Conservation (phyloP, 2,113 vertebrate genomes). For the Garra rufa region DNA sequence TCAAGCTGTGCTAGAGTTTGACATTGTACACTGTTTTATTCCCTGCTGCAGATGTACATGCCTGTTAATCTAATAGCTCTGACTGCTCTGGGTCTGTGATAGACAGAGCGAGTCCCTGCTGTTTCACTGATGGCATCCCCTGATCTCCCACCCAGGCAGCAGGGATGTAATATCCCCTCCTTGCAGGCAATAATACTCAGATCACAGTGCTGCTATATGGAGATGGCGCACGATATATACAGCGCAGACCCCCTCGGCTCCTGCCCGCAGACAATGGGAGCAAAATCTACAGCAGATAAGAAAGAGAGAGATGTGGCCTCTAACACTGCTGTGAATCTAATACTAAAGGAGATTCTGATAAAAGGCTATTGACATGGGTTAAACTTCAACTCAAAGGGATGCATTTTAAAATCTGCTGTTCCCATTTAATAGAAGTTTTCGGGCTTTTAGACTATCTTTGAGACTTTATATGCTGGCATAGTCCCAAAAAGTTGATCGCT, state of each 20-base stretch:
- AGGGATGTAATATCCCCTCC: slow-evolving; percentile 45
- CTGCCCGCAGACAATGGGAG: slow-evolving; percentile 30
- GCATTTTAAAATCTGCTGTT: not conserved
- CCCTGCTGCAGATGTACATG: slow-evolving; percentile 26
- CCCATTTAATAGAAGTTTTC: not conserved
- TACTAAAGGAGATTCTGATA: not conserved
- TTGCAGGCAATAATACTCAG: slow-evolving; percentile 51
- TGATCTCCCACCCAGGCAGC: slow-evolving; percentile 41
- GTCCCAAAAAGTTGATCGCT: too few relatives aligned
- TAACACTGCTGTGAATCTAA: slow-evolving; percentile 21
- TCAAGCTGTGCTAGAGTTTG: slow-evolving; percentile 31
- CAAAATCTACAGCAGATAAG: slow-evolving; percentile 24
- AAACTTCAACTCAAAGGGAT: not conserved
- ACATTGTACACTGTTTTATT: slow-evolving; percentile 41
- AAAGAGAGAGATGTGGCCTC: slow-evolving; percentile 7
- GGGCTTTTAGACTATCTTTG: not conserved
- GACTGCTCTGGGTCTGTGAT: not conserved
- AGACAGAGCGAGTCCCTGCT: slow-evolving; percentile 42
- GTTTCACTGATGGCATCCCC: slow-evolving; percentile 56
- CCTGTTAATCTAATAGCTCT: slow-evolving; percentile 43
- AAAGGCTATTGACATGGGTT: slow-evolving; percentile 11
- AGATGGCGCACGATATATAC: slow-evolving; percentile 54
- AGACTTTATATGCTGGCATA: not conserved
- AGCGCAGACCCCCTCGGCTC: not conserved
- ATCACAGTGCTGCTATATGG: slow-evolving; percentile 43